Base-by-base conservation (phyloP, 2,113 vertebrate genomes). In the Poicephalus meyeri region DNA sequence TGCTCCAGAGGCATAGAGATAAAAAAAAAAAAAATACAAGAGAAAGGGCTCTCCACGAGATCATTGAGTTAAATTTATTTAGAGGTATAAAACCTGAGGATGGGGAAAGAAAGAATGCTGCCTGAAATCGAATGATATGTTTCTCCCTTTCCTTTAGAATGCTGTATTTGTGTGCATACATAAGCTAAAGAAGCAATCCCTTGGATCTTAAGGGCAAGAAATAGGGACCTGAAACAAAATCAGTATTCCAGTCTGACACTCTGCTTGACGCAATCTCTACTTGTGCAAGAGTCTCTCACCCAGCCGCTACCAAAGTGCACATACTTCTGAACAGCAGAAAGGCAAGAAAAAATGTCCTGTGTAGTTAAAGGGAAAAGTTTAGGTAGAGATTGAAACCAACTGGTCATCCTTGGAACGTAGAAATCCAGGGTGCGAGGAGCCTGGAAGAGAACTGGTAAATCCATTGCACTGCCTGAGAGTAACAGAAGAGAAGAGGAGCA, bases 371-470 rank as follows among this genome's bases (percentile, higher is more conserved):
- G 79, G 76, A 94, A 96, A 94, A 86, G 89, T 91, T 96, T 96
- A 96, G 91, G 88, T 66, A 70, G 79, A 96, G 85, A 82, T 16
- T 93, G 81, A 95, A 97, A 96, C 93, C 96, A 96, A 83, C 91
- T 95, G 91, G 91, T 42, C 82, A 83, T 96, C 94, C 94, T 95
- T 90, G 4, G 42, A 46, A 80, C 0, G 89, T 0, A 53, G 94
- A 93, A 49, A 64, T 88, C 58, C 91, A 65, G 72, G 86, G 86
- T 88, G 64, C 9, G 2, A 86, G 91, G 95, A 96, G 95, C 96
- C 96, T 97, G 95, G 95, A 97, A 97, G 96, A 97, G 95, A 97
- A 97, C 86, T 94, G 96, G 89, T 96, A 95, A 97, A 85, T 96
- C 95, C 94, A 91, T 6, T 95, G 96, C 89, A 85, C 53, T 93